phyloP scores from a whole-genome alignment of 2,113 vertebrate species.

The Corvus moneduloides region DNA sequence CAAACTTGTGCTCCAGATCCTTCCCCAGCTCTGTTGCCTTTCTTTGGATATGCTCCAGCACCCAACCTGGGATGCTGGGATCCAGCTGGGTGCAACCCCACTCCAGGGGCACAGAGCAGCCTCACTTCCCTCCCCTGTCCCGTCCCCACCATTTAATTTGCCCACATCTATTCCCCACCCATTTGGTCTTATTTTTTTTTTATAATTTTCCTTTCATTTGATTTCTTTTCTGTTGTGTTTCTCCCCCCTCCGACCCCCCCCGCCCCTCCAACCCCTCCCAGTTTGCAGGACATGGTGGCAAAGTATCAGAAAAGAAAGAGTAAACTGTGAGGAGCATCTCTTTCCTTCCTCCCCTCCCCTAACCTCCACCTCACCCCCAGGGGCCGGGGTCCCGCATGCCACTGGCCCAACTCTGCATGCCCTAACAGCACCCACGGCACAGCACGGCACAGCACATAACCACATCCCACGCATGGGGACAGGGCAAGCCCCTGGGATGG shows the following conservation, averaged over 20 bases:
- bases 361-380: constrained; percentile 16
- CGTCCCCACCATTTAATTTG: background rate
- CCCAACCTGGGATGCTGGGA: background rate
- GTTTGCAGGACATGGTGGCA: constrained; percentile 99
- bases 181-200: background rate
- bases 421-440: constrained; percentile 29
- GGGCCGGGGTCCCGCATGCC: constrained; percentile 61
- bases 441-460: background rate
- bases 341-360: constrained; percentile 47
- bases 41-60: background rate
- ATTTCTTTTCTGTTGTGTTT: constrained; percentile 48
- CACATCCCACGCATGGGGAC: background rate
- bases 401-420: constrained; percentile 27
- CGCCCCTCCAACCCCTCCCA: constrained; percentile 67
- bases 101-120: background rate
- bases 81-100: background rate
- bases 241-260: background rate
- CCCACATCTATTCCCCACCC: background rate
- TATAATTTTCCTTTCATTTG: background rate
- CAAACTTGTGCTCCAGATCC: background rate
- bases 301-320: constrained; percentile 99
- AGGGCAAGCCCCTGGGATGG: background rate
- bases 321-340: constrained; percentile 88
- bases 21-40: background rate
- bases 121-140: background rate